Evolutionary conservation across 2,888 invertebrate species (phyloP), one percentile per base, ranked within the genome.

Genomic region (Xiphydria camelus): DNA sequence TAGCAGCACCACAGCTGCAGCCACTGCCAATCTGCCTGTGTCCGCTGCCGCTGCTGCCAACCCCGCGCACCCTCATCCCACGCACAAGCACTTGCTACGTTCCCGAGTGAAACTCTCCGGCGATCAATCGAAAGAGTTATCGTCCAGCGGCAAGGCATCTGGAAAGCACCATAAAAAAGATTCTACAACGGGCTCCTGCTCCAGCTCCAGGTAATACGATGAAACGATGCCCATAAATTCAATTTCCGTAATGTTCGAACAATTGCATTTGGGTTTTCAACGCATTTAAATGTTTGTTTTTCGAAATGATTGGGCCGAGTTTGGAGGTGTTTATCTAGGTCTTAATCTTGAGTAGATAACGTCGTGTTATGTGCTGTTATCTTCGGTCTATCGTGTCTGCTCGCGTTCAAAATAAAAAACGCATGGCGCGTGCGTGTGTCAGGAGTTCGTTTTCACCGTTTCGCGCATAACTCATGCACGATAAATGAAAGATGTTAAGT

Each of bases 111-210:
- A 73, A 55, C 56, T 72, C 31, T 53, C 64, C 19, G 59, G 56
- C 39, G 74, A 75, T 32, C 70, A 67, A 29, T 48, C 61, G 39
- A 73, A 73, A 53, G 73, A 74, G 10, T 48, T 60, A 12, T 26
- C 52, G 35, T 10, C 41, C 18, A 25, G 46, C 15, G 54, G 51
- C 79, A 69, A 67, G 46, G 45, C 62, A 40, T 53, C 65, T 19
- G 61, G 67, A 20, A 75, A 75, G 42, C 70, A 73, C 56, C 68
- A 75, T 55, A 75, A 75, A 38, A 75, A 74, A 57, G 75, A 75
- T 31, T 52, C 64, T 41, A 45, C 47, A n/a, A 59, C 87, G 84
- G 84, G 87, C 76, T 82, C 83, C 68, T 83, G 83, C 76, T 82
- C 83, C 51, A 83, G 82, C 63, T 81, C 80, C 69, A 82, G 82